Evolutionary conservation across 2,888 invertebrate genomes (phyloP), one percentile per base, ranked within the genome.

Genomic region (Aporophyla nigra): DNA sequence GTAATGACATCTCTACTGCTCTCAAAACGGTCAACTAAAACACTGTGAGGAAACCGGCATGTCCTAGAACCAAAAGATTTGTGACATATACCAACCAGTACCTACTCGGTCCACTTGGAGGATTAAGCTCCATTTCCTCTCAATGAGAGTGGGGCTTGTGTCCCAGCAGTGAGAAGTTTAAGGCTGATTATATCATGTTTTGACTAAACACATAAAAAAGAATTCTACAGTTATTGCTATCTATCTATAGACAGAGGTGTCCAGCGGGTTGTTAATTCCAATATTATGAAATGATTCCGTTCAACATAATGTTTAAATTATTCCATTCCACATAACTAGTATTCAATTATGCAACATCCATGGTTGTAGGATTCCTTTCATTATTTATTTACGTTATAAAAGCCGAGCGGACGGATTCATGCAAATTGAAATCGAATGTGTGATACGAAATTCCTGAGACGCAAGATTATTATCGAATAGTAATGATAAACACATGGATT

Each of bases 341-440:
- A 66, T 78, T 74, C 56, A 49, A 62, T 78, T 72, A 80, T 65
- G 61, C 56, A 80, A 80, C 43, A 40, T 46, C 24, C 12, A 27
- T 46, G 10, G 56, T 61, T 46, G 58, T 63, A n/a, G 65, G 19
- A 67, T 62, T 58, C 27, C 33, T 74, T 67, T 70, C 61, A 21
- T n/a, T 70, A 74, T 70, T n/a, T 70, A 74, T 70, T 74, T 66
- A 66, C 10, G 12, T 74, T 65, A 9, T 59, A 49, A 69, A 78
- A 69, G 24, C 16, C 53, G 46, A 33, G 5, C 40, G 10, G 46
- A 27, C 16, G 14, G 66, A 53, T 70, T 46, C n/a, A 67, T 74
- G 69, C 33, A 80, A 80, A 78, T 78, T 7, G 56, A 21, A 77
- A 68, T 62, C 46, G 33, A 77, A 77, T 62, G 24, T 66, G 49